Base-by-base conservation (phyloP, 2,797 vertebrate species). In the Urophycis tenuis region DNA sequence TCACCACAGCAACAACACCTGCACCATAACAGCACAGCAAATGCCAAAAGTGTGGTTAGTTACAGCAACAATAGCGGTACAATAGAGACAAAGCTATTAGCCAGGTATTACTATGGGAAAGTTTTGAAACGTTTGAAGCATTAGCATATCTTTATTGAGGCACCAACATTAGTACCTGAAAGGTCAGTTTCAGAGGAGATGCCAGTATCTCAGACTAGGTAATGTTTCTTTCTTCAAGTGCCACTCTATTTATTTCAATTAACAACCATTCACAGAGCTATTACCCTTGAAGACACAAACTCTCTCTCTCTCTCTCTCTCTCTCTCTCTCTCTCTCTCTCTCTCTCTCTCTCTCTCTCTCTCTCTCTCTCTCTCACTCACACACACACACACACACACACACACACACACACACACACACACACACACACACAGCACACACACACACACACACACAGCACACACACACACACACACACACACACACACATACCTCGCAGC, bases 361-460 rank as follows among this genome's bases (percentile, higher is more conserved):
- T 4, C 45, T 53, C 45, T 53, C 19, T 53, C 45, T 53, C 45
- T 49, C 72, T 35, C 17, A 73, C 72, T n/a, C 32, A 36, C 72
- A 73, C 1, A 73, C 72, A 73, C 71, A 72, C 71, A 72, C 72
- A 73, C 72, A 73, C 72, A 73, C 6, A 73, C 72, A 39, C 34
- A 73, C 72, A 39, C 22, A 74, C n/a, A 45, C 25, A 41, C 25
- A 41, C 36, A 45, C 36, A 45, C 72, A 74, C 36, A 45, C 72
- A 45, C 36, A 41, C 19, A 45, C 72, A 73, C 25, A 30, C 3
- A 34, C 29, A 30, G n/a, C 12, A 74, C 10, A 74, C 35, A 41
- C 25, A 30, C 72, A 74, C 72, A 45, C 72, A 31, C 36, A 30
- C 72, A 73, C n/a, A n/a, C n/a, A n/a, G n/a, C n/a, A 41, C 72